phyloP scores from a whole-genome alignment of 2,113 vertebrate genomes.

The Calonectris borealis region DNA sequence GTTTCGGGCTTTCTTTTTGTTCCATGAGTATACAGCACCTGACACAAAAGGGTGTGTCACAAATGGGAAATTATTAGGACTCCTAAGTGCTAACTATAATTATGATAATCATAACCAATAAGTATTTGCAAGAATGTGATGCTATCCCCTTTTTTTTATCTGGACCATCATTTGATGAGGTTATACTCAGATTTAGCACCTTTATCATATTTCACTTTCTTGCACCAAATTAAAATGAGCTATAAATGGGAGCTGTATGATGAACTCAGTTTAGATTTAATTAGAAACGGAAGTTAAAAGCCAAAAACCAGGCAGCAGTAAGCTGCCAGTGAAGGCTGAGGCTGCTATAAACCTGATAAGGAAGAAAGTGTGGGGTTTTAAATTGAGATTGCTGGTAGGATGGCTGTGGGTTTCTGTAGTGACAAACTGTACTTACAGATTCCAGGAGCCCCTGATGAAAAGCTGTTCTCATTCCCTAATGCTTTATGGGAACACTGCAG shows the following conservation, averaged over 20 bases:
- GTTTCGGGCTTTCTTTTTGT: background rate
- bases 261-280: conserved; percentile 52
- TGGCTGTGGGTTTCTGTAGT: conserved; percentile 56
- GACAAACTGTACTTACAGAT: conserved; percentile 71
- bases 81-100: background rate
- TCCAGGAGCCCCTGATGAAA: conserved; percentile 72
- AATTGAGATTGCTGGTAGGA: conserved; percentile 56
- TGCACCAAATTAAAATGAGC: background rate
- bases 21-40: background rate
- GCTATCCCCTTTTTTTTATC: background rate
- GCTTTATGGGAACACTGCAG: conserved; percentile 69
- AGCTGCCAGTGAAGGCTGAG: background rate
- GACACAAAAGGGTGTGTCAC: background rate
- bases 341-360: conserved; percentile 53
- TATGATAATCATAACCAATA: background rate
- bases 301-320: background rate
- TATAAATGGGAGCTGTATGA: background rate
- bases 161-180: background rate
- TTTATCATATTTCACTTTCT: background rate
- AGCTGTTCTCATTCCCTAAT: conserved; percentile 68
- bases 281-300: conserved; percentile 61
- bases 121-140: background rate
- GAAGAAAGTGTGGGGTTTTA: conserved; percentile 49
- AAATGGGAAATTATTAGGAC: background rate
- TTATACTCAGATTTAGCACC: background rate